Evolutionary conservation across 1,140 invertebrate species (phyloP).

Genomic region (Drosophila nigromelanica): DNA sequence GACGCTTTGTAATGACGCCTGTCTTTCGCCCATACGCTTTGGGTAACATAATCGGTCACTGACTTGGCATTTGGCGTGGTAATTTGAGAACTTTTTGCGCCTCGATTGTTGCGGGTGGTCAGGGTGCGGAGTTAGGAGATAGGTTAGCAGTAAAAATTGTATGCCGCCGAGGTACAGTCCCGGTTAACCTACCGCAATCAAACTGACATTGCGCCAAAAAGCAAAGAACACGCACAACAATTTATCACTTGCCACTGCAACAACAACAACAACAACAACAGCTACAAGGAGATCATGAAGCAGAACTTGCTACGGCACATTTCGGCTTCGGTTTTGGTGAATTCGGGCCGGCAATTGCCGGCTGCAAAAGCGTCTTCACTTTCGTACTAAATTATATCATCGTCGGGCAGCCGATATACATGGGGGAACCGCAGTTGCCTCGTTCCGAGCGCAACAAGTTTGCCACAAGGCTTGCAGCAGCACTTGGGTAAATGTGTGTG

Average conservation of each 20-base stretch:
- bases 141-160: background rate
- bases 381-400: slow-evolving; percentile 81
- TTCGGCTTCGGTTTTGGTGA: slow-evolving; percentile 72
- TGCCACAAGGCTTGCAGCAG: slow-evolving; percentile 52
- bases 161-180: slow-evolving; percentile 8
- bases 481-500: background rate
- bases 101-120: slow-evolving; percentile 70
- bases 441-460: slow-evolving; percentile 68
- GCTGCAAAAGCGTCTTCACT: slow-evolving; percentile 74
- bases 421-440: slow-evolving; percentile 48
- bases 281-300: slow-evolving; percentile 23
- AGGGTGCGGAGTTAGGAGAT: slow-evolving; percentile 22
- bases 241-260: slow-evolving; percentile 58
- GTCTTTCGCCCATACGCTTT: slow-evolving; percentile 66
- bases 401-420: slow-evolving; percentile 38
- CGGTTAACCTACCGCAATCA: slow-evolving; percentile 65
- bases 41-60: slow-evolving; percentile 82
- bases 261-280: slow-evolving; percentile 12
- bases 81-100: slow-evolving; percentile 77
- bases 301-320: slow-evolving; percentile 38
- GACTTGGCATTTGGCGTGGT: slow-evolving; percentile 79
- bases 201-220: slow-evolving; percentile 63
- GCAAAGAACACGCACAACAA: slow-evolving; percentile 51
- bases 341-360: slow-evolving; percentile 54
- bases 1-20: slow-evolving; percentile 71